Evolutionary conservation across 2,888 invertebrate species (phyloP).

Genomic region (Temnothorax ravouxi): DNA sequence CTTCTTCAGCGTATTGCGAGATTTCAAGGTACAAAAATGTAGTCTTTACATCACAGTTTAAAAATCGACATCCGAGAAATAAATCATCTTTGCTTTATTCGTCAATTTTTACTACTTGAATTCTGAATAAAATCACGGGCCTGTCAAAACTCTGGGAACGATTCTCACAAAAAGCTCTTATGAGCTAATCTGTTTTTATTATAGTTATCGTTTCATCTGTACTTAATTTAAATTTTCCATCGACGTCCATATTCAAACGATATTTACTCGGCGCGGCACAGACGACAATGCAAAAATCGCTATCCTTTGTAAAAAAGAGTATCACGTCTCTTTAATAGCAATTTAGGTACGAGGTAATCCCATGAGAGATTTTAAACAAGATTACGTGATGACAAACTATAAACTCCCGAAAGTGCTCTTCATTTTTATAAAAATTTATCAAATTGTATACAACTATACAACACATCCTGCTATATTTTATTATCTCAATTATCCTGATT

Average conservation of each 20-base stretch:
- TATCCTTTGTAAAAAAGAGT: conserved; percentile 25
- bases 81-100: neutral
- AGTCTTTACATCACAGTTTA: neutral
- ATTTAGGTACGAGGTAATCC: neutral
- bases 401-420: neutral
- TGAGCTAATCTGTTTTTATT: conserved; percentile 32
- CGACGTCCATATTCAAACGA: neutral
- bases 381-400: neutral
- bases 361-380: neutral
- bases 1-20: neutral
- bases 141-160: neutral
- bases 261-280: conserved; percentile 25
- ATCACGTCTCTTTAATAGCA: conserved; percentile 13
- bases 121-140: neutral
- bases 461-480: neutral
- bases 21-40: neutral
- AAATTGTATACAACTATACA: neutral
- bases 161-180: conserved; percentile 9
- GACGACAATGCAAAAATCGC: conserved; percentile 34
- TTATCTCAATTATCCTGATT: neutral
- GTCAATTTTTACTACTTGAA: conserved; percentile 19
- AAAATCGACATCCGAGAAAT: conserved; percentile 6
- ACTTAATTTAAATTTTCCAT: conserved; percentile 30
- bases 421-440: conserved; percentile 7
- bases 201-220: neutral